phyloP scores from a whole-genome alignment of 2,888 invertebrate genomes.

The Harpalus rubripes region DNA sequence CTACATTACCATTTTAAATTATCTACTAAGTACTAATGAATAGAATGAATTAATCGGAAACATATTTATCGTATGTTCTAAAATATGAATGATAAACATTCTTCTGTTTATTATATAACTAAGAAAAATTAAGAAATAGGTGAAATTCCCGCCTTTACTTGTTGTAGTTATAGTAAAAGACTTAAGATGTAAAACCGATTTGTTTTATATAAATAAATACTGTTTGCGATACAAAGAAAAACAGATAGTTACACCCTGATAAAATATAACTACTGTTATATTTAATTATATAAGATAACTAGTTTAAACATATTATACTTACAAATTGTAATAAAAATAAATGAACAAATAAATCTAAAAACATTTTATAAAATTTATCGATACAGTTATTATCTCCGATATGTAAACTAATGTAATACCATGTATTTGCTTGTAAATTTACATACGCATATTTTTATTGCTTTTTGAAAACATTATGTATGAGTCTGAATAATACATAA shows the following conservation, averaged over 20 bases:
- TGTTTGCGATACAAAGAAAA: neutral
- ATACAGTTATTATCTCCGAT: constrained; percentile 2
- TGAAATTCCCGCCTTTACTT: neutral
- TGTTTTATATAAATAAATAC: neutral
- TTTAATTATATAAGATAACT: neutral
- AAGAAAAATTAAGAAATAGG: no score
- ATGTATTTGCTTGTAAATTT: neutral
- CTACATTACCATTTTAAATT: no score
- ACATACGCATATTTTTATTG: neutral
- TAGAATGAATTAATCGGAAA: no score
- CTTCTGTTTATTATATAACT: no score
- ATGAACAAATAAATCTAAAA: neutral
- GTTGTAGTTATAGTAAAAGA: neutral
- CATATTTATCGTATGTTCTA: no score
- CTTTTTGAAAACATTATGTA: neutral
- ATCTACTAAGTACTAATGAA: no score
- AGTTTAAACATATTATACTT: constrained; percentile 15
- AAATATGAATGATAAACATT: no score
- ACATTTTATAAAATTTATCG: neutral
- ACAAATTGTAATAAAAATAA: constrained; percentile 12
- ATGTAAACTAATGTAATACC: constrained; percentile 2
- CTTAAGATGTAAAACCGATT: neutral
- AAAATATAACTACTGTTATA: neutral
- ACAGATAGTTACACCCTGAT: constrained; percentile 1
- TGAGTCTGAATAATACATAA: neutral